Evolutionary conservation across 2,113 vertebrate species (phyloP), one percentile per base, ranked within the genome.

Genomic region (Notothenia coriiceps): DNA sequence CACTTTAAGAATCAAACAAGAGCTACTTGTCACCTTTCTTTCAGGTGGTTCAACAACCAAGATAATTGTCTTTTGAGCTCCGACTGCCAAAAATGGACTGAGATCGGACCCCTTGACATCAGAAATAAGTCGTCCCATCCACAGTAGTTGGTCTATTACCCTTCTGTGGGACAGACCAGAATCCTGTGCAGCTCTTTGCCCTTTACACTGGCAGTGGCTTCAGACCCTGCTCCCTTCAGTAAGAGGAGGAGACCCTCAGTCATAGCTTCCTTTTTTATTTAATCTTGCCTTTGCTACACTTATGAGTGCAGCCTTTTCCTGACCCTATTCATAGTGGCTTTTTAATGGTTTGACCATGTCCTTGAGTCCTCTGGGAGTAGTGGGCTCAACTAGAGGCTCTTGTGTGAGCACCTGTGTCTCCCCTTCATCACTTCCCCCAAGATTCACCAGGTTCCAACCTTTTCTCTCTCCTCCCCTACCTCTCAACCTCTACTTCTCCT

Each of bases 401-500:
- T 52, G 55, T 74, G 60, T 40, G 62, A 79, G 77, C 70, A 47
- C 18, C 11, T 29, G 1, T 14, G 59, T 55, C 43, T 22, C 40
- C 44, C 20, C 49, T 76, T 76, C 44, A 68, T 66, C 66, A 61
- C 67, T 69, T 86, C 33, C 47, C 33, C 49, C 60, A 75, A 90
- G 80, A 92, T 82, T 79, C 63, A 80, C 83, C 49, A n/a, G 70
- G 75, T 78, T 91, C 75, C 49, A 81, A 59, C 61, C 72, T 59
- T 77, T 60, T 74, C 47, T 72, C 74, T 25, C 71, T 15, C 69
- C 49, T 63, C 44, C 12, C 70, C 74, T 78, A 51, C 55, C 65
- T 70, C 60, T 85, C 76, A 54, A 66, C 71, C 70, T 70, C 56
- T 55, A 25, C 52, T 67, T 81, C 55, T 74, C 65, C 79, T 67